phyloP scores from a whole-genome alignment of 2,113 vertebrate genomes.

The Passer montanus region DNA sequence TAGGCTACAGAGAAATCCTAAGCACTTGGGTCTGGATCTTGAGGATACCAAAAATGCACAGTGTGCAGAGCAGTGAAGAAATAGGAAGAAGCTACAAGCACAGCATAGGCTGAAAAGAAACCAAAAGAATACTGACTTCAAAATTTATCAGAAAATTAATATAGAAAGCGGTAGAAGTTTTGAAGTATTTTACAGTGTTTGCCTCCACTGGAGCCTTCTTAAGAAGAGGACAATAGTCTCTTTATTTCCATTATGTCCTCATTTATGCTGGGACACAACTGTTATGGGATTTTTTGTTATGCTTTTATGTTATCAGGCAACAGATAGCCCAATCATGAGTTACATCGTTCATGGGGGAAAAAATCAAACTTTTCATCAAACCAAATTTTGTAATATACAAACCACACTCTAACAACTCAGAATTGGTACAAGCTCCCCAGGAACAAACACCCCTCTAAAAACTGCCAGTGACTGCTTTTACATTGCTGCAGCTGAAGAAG shows the following conservation, averaged over 20 bases:
- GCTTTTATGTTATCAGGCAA: background rate
- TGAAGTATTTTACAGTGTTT: background rate
- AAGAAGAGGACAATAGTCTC: background rate
- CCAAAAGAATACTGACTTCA: background rate
- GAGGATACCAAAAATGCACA: background rate
- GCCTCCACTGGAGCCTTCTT: background rate
- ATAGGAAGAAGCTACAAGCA: background rate
- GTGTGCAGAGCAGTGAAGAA: background rate
- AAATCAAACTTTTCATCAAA: background rate
- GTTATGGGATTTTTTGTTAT: background rate
- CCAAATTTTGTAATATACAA: background rate
- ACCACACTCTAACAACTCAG: background rate
- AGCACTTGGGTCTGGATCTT: background rate
- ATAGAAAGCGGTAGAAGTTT: background rate
- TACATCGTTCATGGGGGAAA: fast-evolving
- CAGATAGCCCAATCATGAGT: background rate
- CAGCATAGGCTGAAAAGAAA: background rate
- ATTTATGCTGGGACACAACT: background rate
- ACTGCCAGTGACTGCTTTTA: background rate
- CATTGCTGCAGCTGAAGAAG: background rate
- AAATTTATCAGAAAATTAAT: background rate
- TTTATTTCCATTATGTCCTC: background rate
- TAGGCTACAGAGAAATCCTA: background rate
- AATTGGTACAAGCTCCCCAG: background rate
- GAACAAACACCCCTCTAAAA: background rate